Evolutionary conservation across 1,140 invertebrate genomes (phyloP).

Genomic region (Berghia stephanieae): DNA sequence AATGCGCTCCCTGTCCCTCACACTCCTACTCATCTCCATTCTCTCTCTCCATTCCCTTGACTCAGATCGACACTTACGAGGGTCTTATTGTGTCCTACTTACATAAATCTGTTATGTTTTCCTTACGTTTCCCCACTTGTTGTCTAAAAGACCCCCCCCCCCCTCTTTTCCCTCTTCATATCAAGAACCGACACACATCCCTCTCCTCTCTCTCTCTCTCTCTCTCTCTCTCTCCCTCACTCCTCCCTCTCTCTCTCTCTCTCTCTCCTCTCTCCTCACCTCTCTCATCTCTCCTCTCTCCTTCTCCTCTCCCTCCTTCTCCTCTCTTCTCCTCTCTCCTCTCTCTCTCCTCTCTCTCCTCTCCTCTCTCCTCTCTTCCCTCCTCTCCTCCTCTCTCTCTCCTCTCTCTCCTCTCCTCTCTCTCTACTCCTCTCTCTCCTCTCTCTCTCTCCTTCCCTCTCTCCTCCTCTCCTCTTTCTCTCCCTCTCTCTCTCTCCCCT

Average conservation of each 20-base stretch:
- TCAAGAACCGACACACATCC: too few species aligned
- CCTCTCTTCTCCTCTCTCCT: background rate
- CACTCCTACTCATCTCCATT: too few species aligned
- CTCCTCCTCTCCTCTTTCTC: background rate
- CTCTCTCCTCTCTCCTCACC: background rate
- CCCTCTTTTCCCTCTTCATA: too few species aligned
- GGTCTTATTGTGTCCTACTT: too few species aligned
- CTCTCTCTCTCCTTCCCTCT: background rate
- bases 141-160: too few species aligned
- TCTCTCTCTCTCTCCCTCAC: background rate
- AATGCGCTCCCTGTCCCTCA: too few species aligned
- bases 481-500: conserved; percentile 17
- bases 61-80: too few species aligned
- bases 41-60: too few species aligned
- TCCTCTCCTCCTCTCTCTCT: background rate
- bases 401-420: background rate
- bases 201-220: background rate
- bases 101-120: too few species aligned
- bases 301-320: too few species aligned
- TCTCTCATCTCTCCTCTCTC: background rate
- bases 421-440: background rate
- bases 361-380: background rate
- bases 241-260: background rate
- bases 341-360: background rate
- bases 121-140: too few species aligned